phyloP scores from a whole-genome alignment of 37 sponge, comb jelly and placozoan genomes.

The Cliona cf. orientalis region DNA sequence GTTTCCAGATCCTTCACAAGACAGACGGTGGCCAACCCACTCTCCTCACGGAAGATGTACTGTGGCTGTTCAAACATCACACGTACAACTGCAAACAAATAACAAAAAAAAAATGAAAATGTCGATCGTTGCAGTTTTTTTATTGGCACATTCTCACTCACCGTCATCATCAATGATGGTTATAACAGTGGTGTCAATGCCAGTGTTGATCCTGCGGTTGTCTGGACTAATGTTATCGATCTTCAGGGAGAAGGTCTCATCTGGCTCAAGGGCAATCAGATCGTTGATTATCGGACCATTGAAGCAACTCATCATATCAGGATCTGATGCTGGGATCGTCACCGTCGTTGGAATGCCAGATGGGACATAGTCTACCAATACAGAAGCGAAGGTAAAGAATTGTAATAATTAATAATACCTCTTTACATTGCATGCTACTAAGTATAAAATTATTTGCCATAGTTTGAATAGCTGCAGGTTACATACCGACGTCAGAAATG shows the following conservation, averaged over 20 bases:
- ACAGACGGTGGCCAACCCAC: not conserved
- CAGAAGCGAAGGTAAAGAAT: not conserved
- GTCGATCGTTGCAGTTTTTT: not conserved
- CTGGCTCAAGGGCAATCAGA: not conserved
- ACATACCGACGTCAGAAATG: not conserved
- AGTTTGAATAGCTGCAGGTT: not conserved
- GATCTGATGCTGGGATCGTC: not conserved
- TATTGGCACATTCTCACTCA: too few relatives aligned
- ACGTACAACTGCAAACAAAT: not conserved
- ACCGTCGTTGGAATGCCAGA: not conserved
- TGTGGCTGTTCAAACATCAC: slow-evolving; percentile 22
- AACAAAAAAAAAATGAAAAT: not conserved
- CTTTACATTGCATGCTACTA: not conserved
- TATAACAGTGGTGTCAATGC: not conserved
- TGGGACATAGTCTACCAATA: not conserved
- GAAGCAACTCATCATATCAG: not conserved
- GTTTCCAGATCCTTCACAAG: slow-evolving; percentile 34
- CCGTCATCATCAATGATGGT: slow-evolving; percentile 47
- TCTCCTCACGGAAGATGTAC: slow-evolving; percentile 1
- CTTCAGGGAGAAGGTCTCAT: slow-evolving; percentile 9
- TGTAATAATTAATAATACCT: not conserved
- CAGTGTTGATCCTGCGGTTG: not conserved
- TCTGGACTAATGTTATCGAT: not conserved
- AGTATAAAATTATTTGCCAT: not conserved
- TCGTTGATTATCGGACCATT: slow-evolving; percentile 15